phyloP scores from a whole-genome alignment of 2,888 invertebrate genomes.

The Alviniconcha strummeri region DNA sequence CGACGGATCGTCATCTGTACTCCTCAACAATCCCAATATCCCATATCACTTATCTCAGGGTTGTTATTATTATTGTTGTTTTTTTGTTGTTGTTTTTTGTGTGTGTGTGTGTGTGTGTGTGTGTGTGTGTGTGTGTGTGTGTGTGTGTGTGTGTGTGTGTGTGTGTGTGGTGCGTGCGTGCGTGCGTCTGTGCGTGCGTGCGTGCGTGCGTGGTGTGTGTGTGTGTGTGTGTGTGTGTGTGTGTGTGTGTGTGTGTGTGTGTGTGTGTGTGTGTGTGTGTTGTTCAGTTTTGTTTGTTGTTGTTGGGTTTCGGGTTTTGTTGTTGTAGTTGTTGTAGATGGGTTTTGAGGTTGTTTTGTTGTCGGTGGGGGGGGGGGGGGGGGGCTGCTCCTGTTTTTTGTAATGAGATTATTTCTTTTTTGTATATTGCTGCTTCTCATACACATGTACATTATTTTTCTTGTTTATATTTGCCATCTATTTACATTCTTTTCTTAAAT shows the following conservation, averaged over 20 bases:
- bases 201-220: constrained; percentile 5
- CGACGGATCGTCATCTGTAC: too few species aligned
- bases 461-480: too few species aligned
- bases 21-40: too few species aligned
- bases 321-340: not conserved
- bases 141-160: constrained; percentile 7
- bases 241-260: not conserved
- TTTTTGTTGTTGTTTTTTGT: too few species aligned
- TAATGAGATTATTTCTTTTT: too few species aligned
- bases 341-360: not conserved
- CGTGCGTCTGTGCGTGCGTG: not conserved
- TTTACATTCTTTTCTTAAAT: too few species aligned
- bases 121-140: constrained; percentile 12
- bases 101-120: too few species aligned
- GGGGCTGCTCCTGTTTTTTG: too few species aligned
- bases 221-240: constrained; percentile 3
- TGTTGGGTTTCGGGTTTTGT: not conserved
- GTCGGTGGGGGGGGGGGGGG: not conserved
- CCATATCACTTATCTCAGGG: too few species aligned
- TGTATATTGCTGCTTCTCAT: too few species aligned
- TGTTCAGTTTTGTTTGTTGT: not conserved
- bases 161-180: not conserved
- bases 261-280: constrained; percentile 8
- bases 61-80: too few species aligned
- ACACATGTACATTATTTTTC: too few species aligned